Base-by-base conservation (phyloP, 2,888 invertebrate species). In the Trichogramma evanescens region DNA sequence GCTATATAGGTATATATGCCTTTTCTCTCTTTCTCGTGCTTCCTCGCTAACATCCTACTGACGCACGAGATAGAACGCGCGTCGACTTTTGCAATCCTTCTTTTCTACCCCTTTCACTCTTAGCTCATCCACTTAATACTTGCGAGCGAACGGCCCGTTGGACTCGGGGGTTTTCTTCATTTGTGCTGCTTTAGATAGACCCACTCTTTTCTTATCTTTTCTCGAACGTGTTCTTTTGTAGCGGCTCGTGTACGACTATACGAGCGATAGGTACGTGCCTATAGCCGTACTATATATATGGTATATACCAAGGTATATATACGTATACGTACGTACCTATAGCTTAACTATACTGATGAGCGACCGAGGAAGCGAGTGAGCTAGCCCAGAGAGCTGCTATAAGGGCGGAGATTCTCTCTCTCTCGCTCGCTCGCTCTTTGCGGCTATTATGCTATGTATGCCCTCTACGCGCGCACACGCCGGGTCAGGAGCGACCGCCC, bases 1-100 rank as follows among this genome's bases (percentile, higher is more conserved):
- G 63, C 66, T 63, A 65, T 54, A 50, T 53, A 66, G 64, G 67
- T 65, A 66, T 62, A 66, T 67, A 26, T 26, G 26, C 26, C 26
- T 26, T 26, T 68, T 68, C 66, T 69, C 68, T 69, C 70, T 68
- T 67, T 55, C 61, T 66, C 68, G 69, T 64, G 66, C 65, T 61
- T 64, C 66, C 63, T 69, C 67, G 67, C 66, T 69, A 71, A 72
- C 72, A 69, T 72, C 71, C 68, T 70, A 70, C 73, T 67, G 70
- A 71, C 70, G 26, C 26, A 70, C 66, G 67, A 74, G 72, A 74
- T 72, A 73, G 69, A 26, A 26, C 68, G 59, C 65, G 58, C 62
- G 66, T 63, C 65, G 65, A 59, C 66, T 63, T 49, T 61, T 62
- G 66, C 67, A 56, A 65, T 65, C 66, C 43, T 26, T 26, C 26